Evolutionary conservation across 2,888 invertebrate genomes (phyloP).

Genomic region (Pristionchus japonicus): DNA sequence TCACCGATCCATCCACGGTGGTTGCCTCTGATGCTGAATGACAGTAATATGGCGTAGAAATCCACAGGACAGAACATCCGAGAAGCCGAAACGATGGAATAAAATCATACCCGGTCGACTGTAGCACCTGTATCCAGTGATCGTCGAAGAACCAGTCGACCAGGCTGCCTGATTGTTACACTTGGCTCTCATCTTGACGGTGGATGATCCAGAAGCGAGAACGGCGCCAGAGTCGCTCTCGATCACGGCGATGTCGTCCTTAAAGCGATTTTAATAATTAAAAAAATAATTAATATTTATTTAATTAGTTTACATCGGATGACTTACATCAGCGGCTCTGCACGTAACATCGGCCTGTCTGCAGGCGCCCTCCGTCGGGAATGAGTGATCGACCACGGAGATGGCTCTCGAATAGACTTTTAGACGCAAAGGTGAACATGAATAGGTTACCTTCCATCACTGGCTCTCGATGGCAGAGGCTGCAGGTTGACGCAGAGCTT

Average conservation of each 20-base stretch:
- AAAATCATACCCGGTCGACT: background rate
- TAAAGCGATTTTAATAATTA: background rate
- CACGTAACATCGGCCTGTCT: conserved; percentile 12
- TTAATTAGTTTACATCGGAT: background rate
- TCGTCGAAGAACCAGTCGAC: background rate
- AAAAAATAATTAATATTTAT: too few relatives aligned
- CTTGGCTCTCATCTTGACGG: background rate
- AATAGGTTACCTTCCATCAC: background rate
- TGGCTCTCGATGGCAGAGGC: background rate
- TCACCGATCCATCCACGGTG: background rate
- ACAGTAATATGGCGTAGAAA: too few relatives aligned
- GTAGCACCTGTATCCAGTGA: conserved; percentile 3
- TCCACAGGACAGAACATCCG: too few relatives aligned
- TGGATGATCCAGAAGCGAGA: background rate
- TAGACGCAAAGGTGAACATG: background rate
- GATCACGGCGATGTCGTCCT: conserved; percentile 22
- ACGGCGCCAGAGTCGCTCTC: background rate
- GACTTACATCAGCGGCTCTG: conserved; percentile 18
- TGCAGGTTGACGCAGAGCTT: background rate
- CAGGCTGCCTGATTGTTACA: background rate
- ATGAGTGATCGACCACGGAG: conserved; percentile 35
- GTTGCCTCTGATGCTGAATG: background rate
- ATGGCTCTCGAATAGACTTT: background rate
- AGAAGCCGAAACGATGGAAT: too few relatives aligned
- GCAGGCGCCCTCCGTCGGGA: conserved; percentile 42